phyloP scores from a whole-genome alignment of 2,888 invertebrate genomes.

The Gortyna flavago region DNA sequence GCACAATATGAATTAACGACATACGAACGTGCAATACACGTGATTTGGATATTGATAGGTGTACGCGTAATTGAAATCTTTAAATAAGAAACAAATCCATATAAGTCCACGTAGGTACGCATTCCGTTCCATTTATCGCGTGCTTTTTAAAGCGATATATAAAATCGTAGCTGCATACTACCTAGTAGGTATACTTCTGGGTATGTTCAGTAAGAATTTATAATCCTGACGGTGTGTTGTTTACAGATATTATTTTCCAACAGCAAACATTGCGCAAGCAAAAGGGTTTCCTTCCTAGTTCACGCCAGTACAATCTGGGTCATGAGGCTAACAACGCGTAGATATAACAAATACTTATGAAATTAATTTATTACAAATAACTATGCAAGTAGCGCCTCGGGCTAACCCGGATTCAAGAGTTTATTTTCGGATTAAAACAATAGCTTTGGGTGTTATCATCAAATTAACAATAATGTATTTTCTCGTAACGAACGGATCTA shows the following conservation, averaged over 20 bases:
- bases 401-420: constrained; percentile 62
- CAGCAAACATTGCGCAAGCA: constrained; percentile 77
- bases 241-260: constrained; percentile 71
- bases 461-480: constrained; percentile 74
- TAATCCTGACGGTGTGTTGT: constrained; percentile 55
- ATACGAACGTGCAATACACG: constrained; percentile 42
- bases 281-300: constrained; percentile 77
- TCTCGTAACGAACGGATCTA: constrained; percentile 68
- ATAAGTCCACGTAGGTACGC: constrained; percentile 42
- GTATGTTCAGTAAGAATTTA: constrained; percentile 42
- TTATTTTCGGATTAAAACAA: constrained; percentile 65
- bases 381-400: constrained; percentile 39
- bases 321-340: constrained; percentile 72
- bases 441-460: constrained; percentile 64
- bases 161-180: constrained; percentile 6
- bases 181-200: constrained; percentile 6
- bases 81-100: constrained; percentile 53
- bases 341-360: constrained; percentile 61
- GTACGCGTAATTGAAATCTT: constrained; percentile 50
- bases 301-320: constrained; percentile 79
- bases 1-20: constrained; percentile 67
- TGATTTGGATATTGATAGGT: constrained; percentile 59
- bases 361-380: constrained; percentile 61
- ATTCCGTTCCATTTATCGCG: constrained; percentile 1
- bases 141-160: neutral